These are phyloP conservation scores for Dryobates pubescens DNA, from an alignment of 2,797 vertebrate species.

Conservation along the genomic window DNA sequence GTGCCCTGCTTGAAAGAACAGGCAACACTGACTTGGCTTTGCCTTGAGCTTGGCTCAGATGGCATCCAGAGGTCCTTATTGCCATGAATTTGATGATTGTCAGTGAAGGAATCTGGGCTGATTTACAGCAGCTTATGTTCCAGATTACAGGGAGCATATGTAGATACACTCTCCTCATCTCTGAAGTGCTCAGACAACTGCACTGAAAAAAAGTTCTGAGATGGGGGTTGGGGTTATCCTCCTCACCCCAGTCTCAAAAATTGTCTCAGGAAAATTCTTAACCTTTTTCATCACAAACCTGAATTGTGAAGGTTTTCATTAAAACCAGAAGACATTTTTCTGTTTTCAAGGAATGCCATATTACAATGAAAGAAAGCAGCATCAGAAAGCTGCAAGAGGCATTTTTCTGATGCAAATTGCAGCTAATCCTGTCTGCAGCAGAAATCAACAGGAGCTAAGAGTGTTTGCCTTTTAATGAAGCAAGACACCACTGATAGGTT, in stretches of 20 bases:
- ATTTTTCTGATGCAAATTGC: background rate
- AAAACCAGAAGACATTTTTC: background rate
- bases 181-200: background rate
- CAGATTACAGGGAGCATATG: background rate
- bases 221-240: accelerated
- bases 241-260: background rate
- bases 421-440: background rate
- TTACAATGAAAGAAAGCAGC: background rate
- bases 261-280: background rate
- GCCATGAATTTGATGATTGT: background rate
- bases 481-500: background rate
- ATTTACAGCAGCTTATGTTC: background rate
- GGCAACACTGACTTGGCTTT: background rate
- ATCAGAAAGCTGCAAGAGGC: background rate
- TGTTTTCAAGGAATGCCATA: background rate
- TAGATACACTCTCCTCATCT: background rate
- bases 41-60: background rate
- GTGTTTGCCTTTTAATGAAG: background rate
- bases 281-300: background rate
- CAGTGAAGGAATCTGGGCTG: background rate
- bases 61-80: background rate
- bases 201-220: background rate
- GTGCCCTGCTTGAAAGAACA: background rate
- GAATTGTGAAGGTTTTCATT: background rate
- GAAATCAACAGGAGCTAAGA: background rate